phyloP scores from a whole-genome alignment of 2,797 vertebrate genomes.

The Peromyscus aztecus region DNA sequence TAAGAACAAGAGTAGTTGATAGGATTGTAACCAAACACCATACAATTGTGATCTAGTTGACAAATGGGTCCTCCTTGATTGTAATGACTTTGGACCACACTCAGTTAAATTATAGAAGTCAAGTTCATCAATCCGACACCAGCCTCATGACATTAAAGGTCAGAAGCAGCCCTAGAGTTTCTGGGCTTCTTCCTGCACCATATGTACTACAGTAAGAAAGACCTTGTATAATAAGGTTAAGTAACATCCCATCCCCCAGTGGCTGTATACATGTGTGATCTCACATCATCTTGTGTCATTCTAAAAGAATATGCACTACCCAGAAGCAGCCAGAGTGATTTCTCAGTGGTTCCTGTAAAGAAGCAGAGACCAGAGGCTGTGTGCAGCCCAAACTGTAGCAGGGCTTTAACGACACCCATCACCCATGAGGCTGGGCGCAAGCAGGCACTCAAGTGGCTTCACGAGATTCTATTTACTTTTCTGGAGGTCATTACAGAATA shows the following conservation, averaged over 20 bases:
- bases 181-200: background rate
- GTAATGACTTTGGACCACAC: background rate
- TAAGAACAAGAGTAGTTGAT: background rate
- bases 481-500: slow-evolving; percentile 57
- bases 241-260: background rate
- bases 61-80: background rate
- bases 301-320: background rate
- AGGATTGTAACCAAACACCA: background rate
- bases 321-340: background rate
- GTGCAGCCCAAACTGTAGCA: background rate
- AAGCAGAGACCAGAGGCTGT: background rate
- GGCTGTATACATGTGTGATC: slow-evolving; percentile 3
- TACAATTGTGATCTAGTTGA: background rate
- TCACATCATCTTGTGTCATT: background rate
- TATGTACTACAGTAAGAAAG: background rate
- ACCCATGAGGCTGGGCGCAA: slow-evolving; percentile 8
- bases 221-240: background rate
- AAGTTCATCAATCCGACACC: background rate
- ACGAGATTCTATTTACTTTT: slow-evolving; percentile 59
- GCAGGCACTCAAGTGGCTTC: slow-evolving; percentile 30
- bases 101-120: slow-evolving; percentile 20
- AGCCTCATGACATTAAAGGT: background rate
- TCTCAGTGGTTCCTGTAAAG: slow-evolving; percentile 1
- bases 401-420: background rate
- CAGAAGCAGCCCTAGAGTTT: background rate